phyloP scores from a whole-genome alignment of 2,888 invertebrate genomes.

The Dryococelus australis region DNA sequence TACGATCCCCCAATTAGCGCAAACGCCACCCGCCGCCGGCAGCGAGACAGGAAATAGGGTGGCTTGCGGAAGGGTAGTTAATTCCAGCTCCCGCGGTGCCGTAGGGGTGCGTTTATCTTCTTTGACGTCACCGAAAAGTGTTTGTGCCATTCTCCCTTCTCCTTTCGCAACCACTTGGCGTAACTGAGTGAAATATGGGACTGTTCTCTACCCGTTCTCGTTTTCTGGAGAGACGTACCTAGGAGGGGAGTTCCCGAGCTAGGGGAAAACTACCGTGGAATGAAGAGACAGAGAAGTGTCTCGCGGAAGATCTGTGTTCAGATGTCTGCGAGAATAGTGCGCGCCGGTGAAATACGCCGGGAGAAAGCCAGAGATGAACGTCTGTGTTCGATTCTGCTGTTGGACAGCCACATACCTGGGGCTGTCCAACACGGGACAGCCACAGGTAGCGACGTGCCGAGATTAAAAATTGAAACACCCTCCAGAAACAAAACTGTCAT shows the following conservation, averaged over 20 bases:
- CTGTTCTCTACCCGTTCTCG: background rate
- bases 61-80: slow-evolving; percentile 22
- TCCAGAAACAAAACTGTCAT: too few species aligned
- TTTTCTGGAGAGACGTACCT: background rate
- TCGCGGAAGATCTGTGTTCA: background rate
- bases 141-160: background rate
- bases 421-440: too few species aligned
- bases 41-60: slow-evolving; percentile 19
- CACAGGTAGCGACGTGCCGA: too few species aligned
- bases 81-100: background rate
- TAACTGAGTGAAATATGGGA: slow-evolving; percentile 23
- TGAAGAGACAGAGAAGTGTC: background rate
- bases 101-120: slow-evolving; percentile 26
- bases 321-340: background rate
- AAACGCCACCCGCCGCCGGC: background rate
- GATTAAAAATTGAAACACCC: too few species aligned
- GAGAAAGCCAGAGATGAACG: background rate
- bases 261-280: background rate
- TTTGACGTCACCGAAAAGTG: slow-evolving; percentile 34
- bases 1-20: background rate
- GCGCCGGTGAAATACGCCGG: background rate
- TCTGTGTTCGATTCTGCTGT: background rate
- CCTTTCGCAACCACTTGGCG: background rate
- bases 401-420: too few species aligned
- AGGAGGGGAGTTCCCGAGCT: background rate